Evolutionary conservation across 2,888 invertebrate species (phyloP).

Genomic region (Brenthis daphne): DNA sequence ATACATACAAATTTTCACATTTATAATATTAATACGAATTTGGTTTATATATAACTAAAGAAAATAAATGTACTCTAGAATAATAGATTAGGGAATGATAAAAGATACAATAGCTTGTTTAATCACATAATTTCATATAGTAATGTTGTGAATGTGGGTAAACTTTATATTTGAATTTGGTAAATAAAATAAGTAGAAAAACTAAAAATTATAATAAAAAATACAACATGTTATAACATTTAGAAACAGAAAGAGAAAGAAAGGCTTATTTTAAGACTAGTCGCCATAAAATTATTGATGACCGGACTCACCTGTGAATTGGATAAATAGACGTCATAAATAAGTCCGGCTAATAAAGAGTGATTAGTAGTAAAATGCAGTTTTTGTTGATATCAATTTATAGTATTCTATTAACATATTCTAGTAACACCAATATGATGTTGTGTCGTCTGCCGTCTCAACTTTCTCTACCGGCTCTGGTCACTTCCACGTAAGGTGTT

Average conservation of each 20-base stretch:
- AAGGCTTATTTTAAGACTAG: background rate
- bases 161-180: too few species aligned
- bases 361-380: conserved; percentile 10
- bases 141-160: too few species aligned
- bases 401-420: conserved; percentile 58
- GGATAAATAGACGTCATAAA: conserved; percentile 7
- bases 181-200: too few species aligned
- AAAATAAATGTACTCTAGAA: too few species aligned
- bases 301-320: conserved; percentile 1
- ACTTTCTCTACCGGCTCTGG: conserved; percentile 52
- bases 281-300: background rate
- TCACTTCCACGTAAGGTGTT: conserved; percentile 18
- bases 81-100: too few species aligned
- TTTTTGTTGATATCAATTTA: conserved; percentile 40
- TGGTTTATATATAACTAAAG: too few species aligned
- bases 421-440: conserved; percentile 64
- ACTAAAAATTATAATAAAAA: background rate
- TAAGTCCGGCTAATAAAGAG: conserved; percentile 18
- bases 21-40: too few species aligned
- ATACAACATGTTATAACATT: background rate
- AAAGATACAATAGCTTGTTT: too few species aligned
- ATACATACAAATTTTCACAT: too few species aligned
- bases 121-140: too few species aligned
- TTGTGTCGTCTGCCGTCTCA: conserved; percentile 41
- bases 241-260: background rate